Percentiles rank a stretch among this genome's conserved stretches.
Conservation (phyloP, 2,888 invertebrate species). For the Rhagophthalmus giganteus region DNA sequence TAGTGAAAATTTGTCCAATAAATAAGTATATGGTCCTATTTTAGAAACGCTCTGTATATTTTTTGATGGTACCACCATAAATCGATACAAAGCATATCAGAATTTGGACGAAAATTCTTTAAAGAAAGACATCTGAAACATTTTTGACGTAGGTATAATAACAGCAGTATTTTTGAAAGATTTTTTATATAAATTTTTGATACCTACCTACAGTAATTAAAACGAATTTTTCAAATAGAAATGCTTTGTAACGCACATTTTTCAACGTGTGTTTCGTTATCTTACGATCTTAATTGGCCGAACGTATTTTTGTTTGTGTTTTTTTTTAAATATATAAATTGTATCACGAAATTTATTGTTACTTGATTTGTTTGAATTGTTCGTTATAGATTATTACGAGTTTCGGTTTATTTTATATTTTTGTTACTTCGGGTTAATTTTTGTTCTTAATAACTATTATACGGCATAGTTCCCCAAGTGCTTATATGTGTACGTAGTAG, state of each 20-base stretch:
- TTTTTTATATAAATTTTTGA: slow-evolving; percentile 42
- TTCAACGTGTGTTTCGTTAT: no score
- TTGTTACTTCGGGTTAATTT: slow-evolving; percentile 25
- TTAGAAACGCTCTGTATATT: slow-evolving; percentile 32
- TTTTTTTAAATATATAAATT: slow-evolving; percentile 19
- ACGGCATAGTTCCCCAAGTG: slow-evolving; percentile 41
- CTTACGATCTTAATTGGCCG: no score
- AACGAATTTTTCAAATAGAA: slow-evolving; percentile 34
- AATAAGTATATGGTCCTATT: slow-evolving; percentile 31
- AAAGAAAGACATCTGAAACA: slow-evolving; percentile 14
- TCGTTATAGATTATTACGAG: slow-evolving; percentile 33
- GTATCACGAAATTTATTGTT: slow-evolving; percentile 23
- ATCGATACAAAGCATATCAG: slow-evolving; percentile 33
- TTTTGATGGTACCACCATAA: slow-evolving; percentile 24
- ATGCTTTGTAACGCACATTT: slow-evolving; percentile 29
- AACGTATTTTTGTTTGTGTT: no score
- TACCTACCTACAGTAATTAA: slow-evolving; percentile 40
- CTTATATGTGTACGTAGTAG: slow-evolving; percentile 39
- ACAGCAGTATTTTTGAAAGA: slow-evolving; percentile 21
- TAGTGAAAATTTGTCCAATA: slow-evolving; percentile 40
- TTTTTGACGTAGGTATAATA: slow-evolving; percentile 18
- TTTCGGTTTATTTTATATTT: slow-evolving; percentile 34
- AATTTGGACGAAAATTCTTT: slow-evolving; percentile 20
- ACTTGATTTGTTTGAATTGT: slow-evolving; percentile 29
- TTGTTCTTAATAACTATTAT: slow-evolving; percentile 22